Evolutionary conservation across 2,797 vertebrate genomes (phyloP), one percentile per base, ranked within the genome.

Genomic region (Pseudotriccus pelzelni): DNA sequence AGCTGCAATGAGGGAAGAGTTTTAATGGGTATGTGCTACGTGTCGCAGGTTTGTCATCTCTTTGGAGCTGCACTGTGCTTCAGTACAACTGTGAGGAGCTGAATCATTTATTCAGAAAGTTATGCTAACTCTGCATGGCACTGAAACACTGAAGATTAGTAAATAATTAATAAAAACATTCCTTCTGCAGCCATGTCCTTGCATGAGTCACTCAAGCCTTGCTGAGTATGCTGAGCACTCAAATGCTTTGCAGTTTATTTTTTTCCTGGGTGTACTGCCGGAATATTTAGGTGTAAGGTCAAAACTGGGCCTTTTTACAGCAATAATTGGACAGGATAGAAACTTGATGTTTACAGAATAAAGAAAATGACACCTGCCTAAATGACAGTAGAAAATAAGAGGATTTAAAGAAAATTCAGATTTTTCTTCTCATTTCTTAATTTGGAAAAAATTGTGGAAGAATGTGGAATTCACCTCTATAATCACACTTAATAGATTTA

Each of bases 101-200:
- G 77, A 96, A 91, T 95, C 84, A 96, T 94, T 96, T 87, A 94
- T 84, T 88, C 87, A 94, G 75, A 76, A 94, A 95, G 79, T 84
- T 93, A 67, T 63, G 73, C 56, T 87, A 92, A 88, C 64, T 91
- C 41, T 87, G 23, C 67, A 10, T 91, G 78, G 25, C 86, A 77
- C 16, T 19, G 70, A 77, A 90, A 92, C 53, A 72, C 67, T 89
- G 47, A 90, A 52, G 64, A 79, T 19, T 20, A 67, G 50, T 95
- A 91, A 97, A 95, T 90, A 95, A 94, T 94, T 87, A 89, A 95
- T 84, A 79, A 77, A 68, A 76, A 28, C 15, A 36, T 87, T 90
- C 66, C 36, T 70, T 84, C 36, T 77, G 68, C 39, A 90, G 49
- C 70, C 49, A 6, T 72, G 68, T 84, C 39, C 87, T 96, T 94